Conservation (phyloP, 2,888 invertebrate species). For the Operophtera brumata region DNA sequence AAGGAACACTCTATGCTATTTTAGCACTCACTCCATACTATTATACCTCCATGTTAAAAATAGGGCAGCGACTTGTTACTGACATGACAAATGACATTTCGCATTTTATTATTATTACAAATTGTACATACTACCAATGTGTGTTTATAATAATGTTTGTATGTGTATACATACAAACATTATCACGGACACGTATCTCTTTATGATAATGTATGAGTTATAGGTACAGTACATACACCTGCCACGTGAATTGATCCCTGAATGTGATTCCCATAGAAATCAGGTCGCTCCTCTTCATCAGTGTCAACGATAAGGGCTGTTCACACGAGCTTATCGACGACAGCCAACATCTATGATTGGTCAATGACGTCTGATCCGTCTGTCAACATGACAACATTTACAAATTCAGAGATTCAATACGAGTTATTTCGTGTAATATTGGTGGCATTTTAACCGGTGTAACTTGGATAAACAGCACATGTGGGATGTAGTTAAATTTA, state of each 20-base stretch:
- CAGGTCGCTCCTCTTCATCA: constrained; percentile 39
- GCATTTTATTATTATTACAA: too few species aligned
- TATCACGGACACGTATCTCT: constrained; percentile 23
- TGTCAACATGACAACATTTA: constrained; percentile 44
- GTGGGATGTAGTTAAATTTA: too few species aligned
- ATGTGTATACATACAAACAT: constrained; percentile 6
- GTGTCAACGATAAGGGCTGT: constrained; percentile 55
- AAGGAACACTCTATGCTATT: too few species aligned
- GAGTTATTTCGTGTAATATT: too few species aligned
- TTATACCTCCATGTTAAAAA: too few species aligned
- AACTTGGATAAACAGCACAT: too few species aligned
- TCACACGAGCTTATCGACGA: constrained; percentile 59
- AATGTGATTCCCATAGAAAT: constrained; percentile 37
- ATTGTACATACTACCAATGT: too few species aligned
- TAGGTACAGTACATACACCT: constrained; percentile 17
- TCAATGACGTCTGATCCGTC: constrained; percentile 43
- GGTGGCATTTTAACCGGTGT: too few species aligned
- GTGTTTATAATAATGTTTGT: too few species aligned
- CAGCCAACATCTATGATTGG: constrained; percentile 49
- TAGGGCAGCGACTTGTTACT: too few species aligned
- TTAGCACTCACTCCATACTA: too few species aligned
- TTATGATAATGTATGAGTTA: constrained; percentile 20
- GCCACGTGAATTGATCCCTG: constrained; percentile 17
- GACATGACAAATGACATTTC: too few species aligned
- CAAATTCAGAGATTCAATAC: background rate